Evolutionary conservation across 1,140 invertebrate genomes (phyloP).

Genomic region (Drosophila rhopaloa): DNA sequence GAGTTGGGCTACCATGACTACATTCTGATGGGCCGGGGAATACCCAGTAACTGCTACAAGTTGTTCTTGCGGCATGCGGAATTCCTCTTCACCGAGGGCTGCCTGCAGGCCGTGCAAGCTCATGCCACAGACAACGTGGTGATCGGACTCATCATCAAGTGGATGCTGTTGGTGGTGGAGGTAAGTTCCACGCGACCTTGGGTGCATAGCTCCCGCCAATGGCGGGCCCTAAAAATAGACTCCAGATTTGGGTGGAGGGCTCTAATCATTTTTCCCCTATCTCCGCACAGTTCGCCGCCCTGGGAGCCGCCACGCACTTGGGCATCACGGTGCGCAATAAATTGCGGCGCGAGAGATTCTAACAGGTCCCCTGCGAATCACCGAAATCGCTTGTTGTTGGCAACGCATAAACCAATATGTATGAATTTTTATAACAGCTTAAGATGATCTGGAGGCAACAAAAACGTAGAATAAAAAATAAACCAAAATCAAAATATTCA

Average conservation of each 20-base stretch:
- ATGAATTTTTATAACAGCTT: conserved; percentile 35
- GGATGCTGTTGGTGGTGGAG: conserved; percentile 71
- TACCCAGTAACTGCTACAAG: conserved; percentile 66
- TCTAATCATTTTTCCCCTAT: conserved; percentile 29
- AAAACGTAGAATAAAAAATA: conserved; percentile 27
- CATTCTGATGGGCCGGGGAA: conserved; percentile 52
- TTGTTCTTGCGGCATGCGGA: conserved; percentile 34
- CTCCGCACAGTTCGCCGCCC: conserved; percentile 50
- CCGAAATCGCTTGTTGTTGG: conserved; percentile 8
- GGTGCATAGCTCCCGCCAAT: conserved; percentile 54
- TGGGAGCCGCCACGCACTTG: conserved; percentile 67
- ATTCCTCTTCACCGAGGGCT: conserved; percentile 56
- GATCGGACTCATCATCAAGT: conserved; percentile 71
- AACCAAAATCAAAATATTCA: conserved; percentile 37
- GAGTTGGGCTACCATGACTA: conserved; percentile 63
- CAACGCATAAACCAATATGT: conserved; percentile 19
- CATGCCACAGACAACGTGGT: conserved; percentile 70
- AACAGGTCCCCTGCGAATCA: conserved; percentile 29
- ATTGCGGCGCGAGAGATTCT: conserved; percentile 74
- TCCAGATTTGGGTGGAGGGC: conserved; percentile 8
- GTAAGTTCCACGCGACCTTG: conserved; percentile 55
- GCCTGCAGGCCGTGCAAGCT: conserved; percentile 59
- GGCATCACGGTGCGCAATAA: conserved; percentile 79
- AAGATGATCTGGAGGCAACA: conserved; percentile 37
- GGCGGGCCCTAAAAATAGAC: conserved; percentile 44